These are phyloP conservation scores for Forbesichthys papilliferus DNA, from an alignment of 2,113 vertebrate genomes.

Conservation along the genomic window DNA sequence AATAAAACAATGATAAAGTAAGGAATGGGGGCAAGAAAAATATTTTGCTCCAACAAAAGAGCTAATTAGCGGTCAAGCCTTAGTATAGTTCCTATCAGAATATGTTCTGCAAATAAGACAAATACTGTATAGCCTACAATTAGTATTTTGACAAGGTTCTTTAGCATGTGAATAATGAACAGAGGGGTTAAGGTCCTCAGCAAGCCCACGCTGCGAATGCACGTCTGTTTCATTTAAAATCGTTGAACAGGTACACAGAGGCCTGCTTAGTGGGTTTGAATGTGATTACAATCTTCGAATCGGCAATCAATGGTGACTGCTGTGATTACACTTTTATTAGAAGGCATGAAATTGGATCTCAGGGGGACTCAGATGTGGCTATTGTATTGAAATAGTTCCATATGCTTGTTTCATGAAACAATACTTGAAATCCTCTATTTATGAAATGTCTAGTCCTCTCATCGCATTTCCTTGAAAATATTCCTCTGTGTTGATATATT, in stretches of 20 bases:
- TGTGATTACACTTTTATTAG: conserved; percentile 35
- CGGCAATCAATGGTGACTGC: conserved; percentile 27
- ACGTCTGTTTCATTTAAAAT: conserved; percentile 10
- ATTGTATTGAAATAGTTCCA: conserved; percentile 14
- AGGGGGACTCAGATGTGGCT: conserved; percentile 5
- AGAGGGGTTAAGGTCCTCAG: conserved; percentile 38
- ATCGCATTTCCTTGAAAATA: no score
- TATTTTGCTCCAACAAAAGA: conserved; percentile 19
- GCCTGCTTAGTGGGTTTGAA: conserved; percentile 30
- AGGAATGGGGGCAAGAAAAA: not conserved
- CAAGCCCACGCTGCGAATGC: conserved; percentile 6
- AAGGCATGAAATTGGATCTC: conserved; percentile 22
- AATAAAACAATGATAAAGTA: not conserved
- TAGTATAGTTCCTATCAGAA: conserved; percentile 55
- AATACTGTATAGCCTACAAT: conserved; percentile 44
- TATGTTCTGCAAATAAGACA: conserved; percentile 61
- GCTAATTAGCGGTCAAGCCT: conserved; percentile 48
- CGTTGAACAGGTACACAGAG: conserved; percentile 12
- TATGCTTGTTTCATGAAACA: conserved; percentile 12
- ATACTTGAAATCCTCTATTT: not conserved
- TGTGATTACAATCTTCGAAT: conserved; percentile 34
- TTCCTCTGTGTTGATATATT: not conserved
- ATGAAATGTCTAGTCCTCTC: no score
- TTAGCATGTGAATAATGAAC: conserved; percentile 49
- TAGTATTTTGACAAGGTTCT: conserved; percentile 65